phyloP scores from a whole-genome alignment of 2,113 vertebrate genomes.

The Melanocharis versteri region DNA sequence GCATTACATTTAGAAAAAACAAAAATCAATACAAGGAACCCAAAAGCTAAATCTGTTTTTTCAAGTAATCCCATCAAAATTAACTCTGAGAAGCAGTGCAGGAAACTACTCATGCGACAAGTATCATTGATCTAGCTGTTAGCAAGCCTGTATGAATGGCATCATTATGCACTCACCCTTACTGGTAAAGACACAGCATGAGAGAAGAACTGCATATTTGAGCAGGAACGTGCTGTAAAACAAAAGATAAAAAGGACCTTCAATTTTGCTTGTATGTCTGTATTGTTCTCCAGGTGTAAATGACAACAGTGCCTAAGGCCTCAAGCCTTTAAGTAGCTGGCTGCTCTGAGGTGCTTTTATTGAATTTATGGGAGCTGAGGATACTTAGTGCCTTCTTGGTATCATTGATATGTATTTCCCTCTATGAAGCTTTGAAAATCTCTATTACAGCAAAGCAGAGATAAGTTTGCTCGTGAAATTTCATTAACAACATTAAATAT shows the following conservation, averaged over 20 bases:
- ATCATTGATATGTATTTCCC: not conserved
- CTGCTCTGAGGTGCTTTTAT: not conserved
- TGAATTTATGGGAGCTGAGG: not conserved
- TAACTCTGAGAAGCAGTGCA: not conserved
- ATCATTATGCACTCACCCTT: not conserved
- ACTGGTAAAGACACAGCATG: not conserved
- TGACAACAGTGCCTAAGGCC: not conserved
- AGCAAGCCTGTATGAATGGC: not conserved
- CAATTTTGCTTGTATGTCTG: not conserved
- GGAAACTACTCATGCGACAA: slow-evolving; percentile 7
- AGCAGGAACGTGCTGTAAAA: not conserved
- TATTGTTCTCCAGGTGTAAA: not conserved
- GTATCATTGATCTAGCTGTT: slow-evolving; percentile 15
- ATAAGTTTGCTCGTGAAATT: not conserved
- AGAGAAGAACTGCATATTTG: not conserved
- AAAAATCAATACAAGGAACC: slow-evolving; percentile 37
- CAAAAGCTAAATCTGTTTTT: slow-evolving; percentile 1
- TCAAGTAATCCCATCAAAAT: not conserved
- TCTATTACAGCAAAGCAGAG: not conserved
- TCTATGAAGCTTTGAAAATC: not conserved
- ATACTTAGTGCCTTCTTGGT: not conserved
- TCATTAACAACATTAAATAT: not conserved
- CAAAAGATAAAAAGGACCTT: not conserved
- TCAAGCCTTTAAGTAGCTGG: not conserved
- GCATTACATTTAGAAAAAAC: slow-evolving; percentile 20